A percentile compares a stretch with the other conserved stretches of the same genome.
phyloP scores from a whole-genome alignment of 2,888 invertebrate species.

The Syrista parreyssii region DNA sequence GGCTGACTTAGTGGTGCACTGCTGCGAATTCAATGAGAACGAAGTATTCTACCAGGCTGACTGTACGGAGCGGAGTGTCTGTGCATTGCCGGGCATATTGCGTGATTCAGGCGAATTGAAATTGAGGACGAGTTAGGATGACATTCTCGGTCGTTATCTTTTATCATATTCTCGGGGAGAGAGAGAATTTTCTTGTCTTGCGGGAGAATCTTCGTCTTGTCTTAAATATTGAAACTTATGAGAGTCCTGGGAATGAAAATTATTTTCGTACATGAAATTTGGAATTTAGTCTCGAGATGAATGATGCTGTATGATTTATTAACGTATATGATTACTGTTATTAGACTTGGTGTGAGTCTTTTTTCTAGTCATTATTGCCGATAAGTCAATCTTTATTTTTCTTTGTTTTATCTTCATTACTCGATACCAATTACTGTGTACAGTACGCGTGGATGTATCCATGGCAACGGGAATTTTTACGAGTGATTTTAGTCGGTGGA shows the following conservation, averaged over 20 bases:
- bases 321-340: neutral
- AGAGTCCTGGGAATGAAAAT: neutral
- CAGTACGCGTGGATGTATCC: no score
- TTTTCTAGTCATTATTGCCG: neutral
- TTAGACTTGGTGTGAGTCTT: neutral
- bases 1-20: neutral
- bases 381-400: neutral
- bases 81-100: neutral
- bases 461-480: neutral
- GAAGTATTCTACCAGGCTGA: neutral
- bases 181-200: neutral
- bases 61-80: neutral
- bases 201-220: neutral
- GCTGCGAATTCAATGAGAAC: neutral
- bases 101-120: neutral
- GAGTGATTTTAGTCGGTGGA: neutral
- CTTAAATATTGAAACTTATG: neutral
- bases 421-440: neutral
- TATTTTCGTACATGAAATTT: neutral
- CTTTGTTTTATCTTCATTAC: neutral
- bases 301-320: neutral
- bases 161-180: neutral
- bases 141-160: neutral
- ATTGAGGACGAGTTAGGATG: neutral
- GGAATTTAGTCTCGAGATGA: neutral